Evolutionary conservation across 2,888 invertebrate species (phyloP).

Genomic region (Ectemnius cavifrons): DNA sequence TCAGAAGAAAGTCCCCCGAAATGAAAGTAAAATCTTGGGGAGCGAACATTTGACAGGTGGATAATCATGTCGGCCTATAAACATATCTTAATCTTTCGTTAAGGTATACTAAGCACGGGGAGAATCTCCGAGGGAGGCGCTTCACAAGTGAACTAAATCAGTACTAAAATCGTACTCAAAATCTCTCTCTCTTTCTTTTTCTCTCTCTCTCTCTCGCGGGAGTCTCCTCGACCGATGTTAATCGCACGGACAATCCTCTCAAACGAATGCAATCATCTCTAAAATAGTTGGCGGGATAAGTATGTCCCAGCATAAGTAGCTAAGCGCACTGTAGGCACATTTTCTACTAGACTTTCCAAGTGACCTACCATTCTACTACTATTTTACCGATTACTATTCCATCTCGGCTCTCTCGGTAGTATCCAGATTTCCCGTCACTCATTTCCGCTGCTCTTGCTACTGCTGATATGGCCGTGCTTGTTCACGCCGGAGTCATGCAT

Average conservation of each 20-base stretch:
- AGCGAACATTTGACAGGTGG: conserved; percentile 20
- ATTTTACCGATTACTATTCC: conserved; percentile 12
- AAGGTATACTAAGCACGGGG: conserved; percentile 40
- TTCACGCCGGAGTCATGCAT: neutral
- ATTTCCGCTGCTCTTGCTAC: conserved; percentile 15
- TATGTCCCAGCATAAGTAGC: conserved; percentile 49
- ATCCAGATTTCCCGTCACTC: conserved; percentile 13
- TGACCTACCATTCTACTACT: conserved; percentile 23
- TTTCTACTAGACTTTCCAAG: conserved; percentile 52
- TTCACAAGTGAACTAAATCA: neutral
- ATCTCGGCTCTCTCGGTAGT: conserved; percentile 6
- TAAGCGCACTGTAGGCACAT: conserved; percentile 46
- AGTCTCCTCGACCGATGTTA: conserved; percentile 39
- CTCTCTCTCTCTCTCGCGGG: conserved; percentile 19
- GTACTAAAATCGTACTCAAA: neutral
- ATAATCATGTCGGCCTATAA: conserved; percentile 54
- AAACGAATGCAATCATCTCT: conserved; percentile 58
- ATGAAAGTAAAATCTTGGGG: conserved; percentile 3
- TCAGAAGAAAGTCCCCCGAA: neutral
- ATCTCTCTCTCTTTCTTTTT: neutral
- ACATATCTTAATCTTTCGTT: conserved; percentile 52
- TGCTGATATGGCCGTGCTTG: neutral
- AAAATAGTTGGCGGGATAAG: conserved; percentile 38
- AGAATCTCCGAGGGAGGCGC: conserved; percentile 25
- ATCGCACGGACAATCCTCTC: conserved; percentile 60